Evolutionary conservation across 2,797 vertebrate genomes (phyloP), one percentile per base, ranked within the genome.

Genomic region (Carcharodon carcharias): DNA sequence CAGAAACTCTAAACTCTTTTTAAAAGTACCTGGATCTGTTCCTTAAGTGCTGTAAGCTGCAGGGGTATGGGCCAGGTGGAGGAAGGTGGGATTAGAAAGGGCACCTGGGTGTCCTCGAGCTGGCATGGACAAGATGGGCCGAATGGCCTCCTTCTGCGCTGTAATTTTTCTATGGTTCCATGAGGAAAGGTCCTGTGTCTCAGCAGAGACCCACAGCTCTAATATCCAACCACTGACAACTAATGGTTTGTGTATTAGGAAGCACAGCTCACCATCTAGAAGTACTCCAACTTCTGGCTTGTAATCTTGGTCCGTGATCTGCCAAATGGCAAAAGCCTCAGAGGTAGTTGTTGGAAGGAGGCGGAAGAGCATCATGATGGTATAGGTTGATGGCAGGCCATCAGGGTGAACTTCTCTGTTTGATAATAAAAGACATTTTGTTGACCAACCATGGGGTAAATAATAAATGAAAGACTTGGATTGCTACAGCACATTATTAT

Each of bases 261-360:
- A 92, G 18, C 56, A 9, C 89, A 65, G 96, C 98, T 99, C 98
- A 99, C 99, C 97, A 97, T 99, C 98, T 26, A 99, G 97, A 69
- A 98, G 99, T 97, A 99, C 97, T 96, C 99, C 99, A 31, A 98
- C 98, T 98, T 99, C 98, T 0, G 99, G 99, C 96, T 98, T 99
- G 97, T 99, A 98, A 97, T 99, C 98, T 96, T 98, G 98, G 97
- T 97, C 98, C 3, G 99, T 99, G 96, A 99, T 98, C 98, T 99
- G 99, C 99, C 99, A 99, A 97, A 99, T 97, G 97, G 99, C 99
- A 96, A 99, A 99, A 96, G 99, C 98, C 50, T 99, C 98, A 0
- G 5, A 97, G 54, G 99, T 98, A 0, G 99, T 98, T 97, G 99
- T 99, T 0, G 99, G 98, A 88, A 99, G 98, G 67, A 99, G 98